phyloP scores from a whole-genome alignment of 2,888 invertebrate species.

The Quadroppia sp. region DNA sequence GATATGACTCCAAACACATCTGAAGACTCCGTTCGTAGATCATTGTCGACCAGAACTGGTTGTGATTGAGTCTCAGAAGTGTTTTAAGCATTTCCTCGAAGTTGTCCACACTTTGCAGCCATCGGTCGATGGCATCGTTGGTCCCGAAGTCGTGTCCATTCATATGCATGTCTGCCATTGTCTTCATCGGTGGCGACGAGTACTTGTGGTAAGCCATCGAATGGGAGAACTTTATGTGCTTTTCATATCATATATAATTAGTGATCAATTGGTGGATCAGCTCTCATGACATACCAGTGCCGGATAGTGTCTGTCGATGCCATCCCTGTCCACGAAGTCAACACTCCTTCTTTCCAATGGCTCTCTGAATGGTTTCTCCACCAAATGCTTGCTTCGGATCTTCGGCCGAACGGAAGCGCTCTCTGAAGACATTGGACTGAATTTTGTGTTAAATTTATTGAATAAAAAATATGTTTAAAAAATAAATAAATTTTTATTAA shows the following conservation, averaged over 20 bases:
- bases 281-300: conserved; percentile 23
- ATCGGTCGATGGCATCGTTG: background rate
- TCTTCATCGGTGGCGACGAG: background rate
- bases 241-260: background rate
- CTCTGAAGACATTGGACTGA: too few species aligned
- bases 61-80: background rate
- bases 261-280: background rate
- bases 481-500: too few species aligned
- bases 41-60: conserved; percentile 57
- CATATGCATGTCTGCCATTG: background rate
- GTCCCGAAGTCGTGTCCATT: background rate
- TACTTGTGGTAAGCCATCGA: background rate
- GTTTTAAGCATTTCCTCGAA: conserved; percentile 15
- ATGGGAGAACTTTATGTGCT: conserved; percentile 8
- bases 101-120: background rate
- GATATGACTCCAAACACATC: conserved; percentile 65
- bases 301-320: conserved; percentile 28
- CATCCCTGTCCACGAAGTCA: conserved; percentile 36
- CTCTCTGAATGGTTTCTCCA: conserved; percentile 21
- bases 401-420: too few species aligned
- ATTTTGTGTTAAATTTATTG: too few species aligned
- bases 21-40: conserved; percentile 64
- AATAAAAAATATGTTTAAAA: too few species aligned
- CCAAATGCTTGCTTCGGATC: too few species aligned
- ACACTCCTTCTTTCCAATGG: conserved; percentile 37